Evolutionary conservation across 2,797 vertebrate genomes (phyloP).

Genomic region (Spea hammondii): DNA sequence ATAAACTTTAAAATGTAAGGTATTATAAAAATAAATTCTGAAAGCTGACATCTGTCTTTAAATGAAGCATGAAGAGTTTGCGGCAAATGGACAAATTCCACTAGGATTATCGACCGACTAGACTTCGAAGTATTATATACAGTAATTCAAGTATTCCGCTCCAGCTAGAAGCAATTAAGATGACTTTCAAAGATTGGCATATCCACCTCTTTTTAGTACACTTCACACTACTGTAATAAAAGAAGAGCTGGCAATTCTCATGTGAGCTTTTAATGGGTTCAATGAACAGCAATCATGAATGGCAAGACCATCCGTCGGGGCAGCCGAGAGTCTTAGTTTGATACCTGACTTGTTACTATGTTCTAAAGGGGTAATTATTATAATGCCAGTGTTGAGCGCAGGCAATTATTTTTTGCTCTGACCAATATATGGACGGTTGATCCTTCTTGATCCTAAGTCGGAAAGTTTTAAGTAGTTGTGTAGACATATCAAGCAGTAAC

Average conservation of each 20-base stretch:
- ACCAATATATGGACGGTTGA: neutral
- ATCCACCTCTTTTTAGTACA: slow-evolving; percentile 46
- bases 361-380: neutral
- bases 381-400: neutral
- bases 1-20: slow-evolving; percentile 18
- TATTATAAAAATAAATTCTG: slow-evolving; percentile 17
- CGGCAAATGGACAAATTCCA: slow-evolving; percentile 44
- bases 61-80: slow-evolving; percentile 45
- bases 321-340: slow-evolving; percentile 14
- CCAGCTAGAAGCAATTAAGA: slow-evolving; percentile 51
- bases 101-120: slow-evolving; percentile 45
- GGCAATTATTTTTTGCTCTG: neutral
- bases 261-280: slow-evolving; percentile 36
- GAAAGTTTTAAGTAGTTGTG: neutral
- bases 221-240: slow-evolving; percentile 33
- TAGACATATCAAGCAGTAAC: too few species aligned
- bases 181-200: slow-evolving; percentile 51
- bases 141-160: slow-evolving; percentile 50
- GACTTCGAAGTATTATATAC: slow-evolving; percentile 44
- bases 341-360: slow-evolving; percentile 19
- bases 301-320: slow-evolving; percentile 30
- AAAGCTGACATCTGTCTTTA: slow-evolving; percentile 44
- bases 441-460: neutral
- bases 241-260: slow-evolving; percentile 14
- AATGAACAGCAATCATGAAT: slow-evolving; percentile 43